A percentile compares a stretch with the other conserved stretches of the same genome.
These are phyloP conservation scores for Chirona hameri DNA, from an alignment of 2,888 invertebrate species.

Conservation along the genomic window DNA sequence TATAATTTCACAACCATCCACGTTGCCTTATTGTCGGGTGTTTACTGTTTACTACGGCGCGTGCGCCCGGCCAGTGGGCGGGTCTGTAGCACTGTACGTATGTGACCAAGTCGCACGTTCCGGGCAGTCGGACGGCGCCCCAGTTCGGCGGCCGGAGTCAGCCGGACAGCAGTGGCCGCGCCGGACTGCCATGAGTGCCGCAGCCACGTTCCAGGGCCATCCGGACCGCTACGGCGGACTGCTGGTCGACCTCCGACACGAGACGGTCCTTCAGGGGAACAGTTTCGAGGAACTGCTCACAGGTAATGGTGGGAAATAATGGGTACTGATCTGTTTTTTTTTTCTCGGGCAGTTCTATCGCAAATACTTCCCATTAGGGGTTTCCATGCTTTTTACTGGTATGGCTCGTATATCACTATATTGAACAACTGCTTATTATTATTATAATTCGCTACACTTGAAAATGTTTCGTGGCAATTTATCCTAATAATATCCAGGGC, in stretches of 20 bases:
- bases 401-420: too few species aligned
- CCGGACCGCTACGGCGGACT: slow-evolving; percentile 6
- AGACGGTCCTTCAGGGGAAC: not conserved
- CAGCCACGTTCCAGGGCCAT: not conserved
- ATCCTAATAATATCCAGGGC: too few species aligned
- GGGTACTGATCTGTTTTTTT: not conserved
- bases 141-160: not conserved
- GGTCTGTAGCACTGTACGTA: too few species aligned
- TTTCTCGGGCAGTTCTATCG: not conserved
- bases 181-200: not conserved
- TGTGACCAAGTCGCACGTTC: too few species aligned
- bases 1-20: too few species aligned
- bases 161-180: too few species aligned
- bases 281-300: not conserved
- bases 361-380: too few species aligned
- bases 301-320: not conserved
- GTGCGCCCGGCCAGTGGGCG: too few species aligned
- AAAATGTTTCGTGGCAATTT: not conserved
- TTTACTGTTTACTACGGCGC: too few species aligned
- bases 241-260: not conserved
- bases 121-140: too few species aligned
- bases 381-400: too few species aligned
- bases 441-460: not conserved
- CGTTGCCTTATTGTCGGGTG: too few species aligned
- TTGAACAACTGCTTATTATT: not conserved